Evolutionary conservation across 2,888 invertebrate species (phyloP), one percentile per base, ranked within the genome.

Genomic region (Cryptocephalus primarius): DNA sequence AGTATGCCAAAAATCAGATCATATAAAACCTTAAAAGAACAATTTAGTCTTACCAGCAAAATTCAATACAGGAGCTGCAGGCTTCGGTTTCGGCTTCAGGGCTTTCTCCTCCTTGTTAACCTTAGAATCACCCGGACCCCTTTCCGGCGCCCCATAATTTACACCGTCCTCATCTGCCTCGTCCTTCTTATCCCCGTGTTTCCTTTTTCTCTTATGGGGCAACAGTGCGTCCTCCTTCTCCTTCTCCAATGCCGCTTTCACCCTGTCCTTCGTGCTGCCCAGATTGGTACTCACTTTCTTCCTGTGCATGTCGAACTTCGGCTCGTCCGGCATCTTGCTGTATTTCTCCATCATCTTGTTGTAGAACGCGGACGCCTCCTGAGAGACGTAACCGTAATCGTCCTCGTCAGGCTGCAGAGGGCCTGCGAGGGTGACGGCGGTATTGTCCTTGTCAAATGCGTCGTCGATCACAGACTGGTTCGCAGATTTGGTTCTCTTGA

Each of bases 401-500:
- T 92, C 92, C 63, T 89, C 88, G 60, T 91, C 91, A 0, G 88
- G 86, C 60, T 89, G 88, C 1, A 83, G 79, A 0, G 83, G 81
- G 0, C 87, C 88, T 42, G 79, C 77, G 33, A 81, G 68, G 0
- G 87, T 86, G 4, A 86, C 78, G 4, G 85, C 83, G 10, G 87
- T 86, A 56, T 88, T 82, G 32, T 84, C 79, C 55, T 76, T 75
- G 60, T 88, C 85, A 22, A 84, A 72, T 1, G 89, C 89, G 75
- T 91, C 91, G 39, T 80, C 83, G 52, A 91, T 71, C 1, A 86
- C 90, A 3, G 90, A 83, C 64, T 90, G 89, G 65, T 89, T 90
- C 0, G 91, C 90, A 8, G 90, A 87, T 69, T 91, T 92, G 8
- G 89, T 89, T 1, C 88, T 81, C 71, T 89, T 90, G 38, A 91